Evolutionary conservation across 2,113 vertebrate species (phyloP).

Genomic region (Brachypodius melanocephalos): DNA sequence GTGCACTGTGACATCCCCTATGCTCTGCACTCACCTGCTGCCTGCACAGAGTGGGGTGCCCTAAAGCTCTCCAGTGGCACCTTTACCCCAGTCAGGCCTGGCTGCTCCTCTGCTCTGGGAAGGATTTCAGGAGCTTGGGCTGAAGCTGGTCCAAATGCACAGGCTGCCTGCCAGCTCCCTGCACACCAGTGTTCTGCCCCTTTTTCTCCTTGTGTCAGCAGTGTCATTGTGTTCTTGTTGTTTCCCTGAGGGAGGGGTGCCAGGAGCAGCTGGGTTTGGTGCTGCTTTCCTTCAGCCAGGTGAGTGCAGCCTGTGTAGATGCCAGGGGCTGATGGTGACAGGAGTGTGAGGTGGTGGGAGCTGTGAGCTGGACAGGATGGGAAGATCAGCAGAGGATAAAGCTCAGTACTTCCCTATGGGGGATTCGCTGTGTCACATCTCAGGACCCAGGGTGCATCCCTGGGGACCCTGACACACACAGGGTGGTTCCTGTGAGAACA

Average conservation of each 20-base stretch:
- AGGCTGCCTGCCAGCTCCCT: neutral
- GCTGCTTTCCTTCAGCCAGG: neutral
- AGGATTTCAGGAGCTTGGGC: neutral
- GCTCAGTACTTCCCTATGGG: neutral
- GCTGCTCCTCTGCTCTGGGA: neutral
- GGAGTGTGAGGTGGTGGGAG: neutral
- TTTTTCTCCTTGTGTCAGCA: neutral
- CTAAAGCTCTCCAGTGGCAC: neutral
- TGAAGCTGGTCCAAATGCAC: neutral
- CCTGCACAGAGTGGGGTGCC: neutral
- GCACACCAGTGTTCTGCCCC: neutral
- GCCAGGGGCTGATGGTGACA: neutral
- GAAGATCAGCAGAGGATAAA: neutral
- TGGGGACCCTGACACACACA: neutral
- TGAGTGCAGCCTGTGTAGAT: neutral
- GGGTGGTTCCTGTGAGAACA: neutral
- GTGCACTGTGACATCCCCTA: neutral
- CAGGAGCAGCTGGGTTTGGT: neutral
- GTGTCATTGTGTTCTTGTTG: accelerated
- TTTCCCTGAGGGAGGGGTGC: neutral
- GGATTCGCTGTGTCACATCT: neutral
- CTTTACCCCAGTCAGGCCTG: neutral
- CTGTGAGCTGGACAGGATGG: neutral
- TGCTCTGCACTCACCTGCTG: neutral
- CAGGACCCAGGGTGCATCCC: neutral